Base-by-base conservation (phyloP, 1,140 invertebrate genomes). In the Nautilus pompilius region DNA sequence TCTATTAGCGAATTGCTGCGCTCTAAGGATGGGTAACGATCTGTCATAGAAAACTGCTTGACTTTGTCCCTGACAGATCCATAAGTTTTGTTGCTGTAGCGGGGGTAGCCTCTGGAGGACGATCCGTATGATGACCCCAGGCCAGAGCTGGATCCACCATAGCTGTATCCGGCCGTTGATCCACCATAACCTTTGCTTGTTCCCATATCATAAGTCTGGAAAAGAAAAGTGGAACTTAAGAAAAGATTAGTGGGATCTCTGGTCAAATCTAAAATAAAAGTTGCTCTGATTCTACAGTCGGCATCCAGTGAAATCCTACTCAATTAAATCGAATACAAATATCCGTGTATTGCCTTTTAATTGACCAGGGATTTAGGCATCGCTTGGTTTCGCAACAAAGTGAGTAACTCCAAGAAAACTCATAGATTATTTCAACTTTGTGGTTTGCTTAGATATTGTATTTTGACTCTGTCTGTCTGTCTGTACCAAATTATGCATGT, bases 11-110 rank as follows among this genome's bases (percentile, higher is more conserved):
- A 28, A 3, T 15, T 53, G 8, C 49, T 53, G 49, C 49, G 49
- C 26, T 53, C 49, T 53, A 53, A 24, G 26, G 49, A 53, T 28
- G 49, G 49, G 26, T 53, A 53, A 3, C 49, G 49, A 24, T 53
- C 49, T 10, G 17, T 17, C 17, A 13, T 28, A 6, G 49, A 53
- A 24, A 53, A 53, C 26, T 53, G 26, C 49, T 28, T 53, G 24
- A 53, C 49, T 17, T 53, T 53, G 26, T 53, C 49, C 22, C 24
- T 20, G 13, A 53, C 26, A 5, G 24, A 15, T n/a, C n/a, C n/a
- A n/a, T n/a, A n/a, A 28, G 17, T 24, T 22, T 28, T 28, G 49
- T 53, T 28, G 49, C 29, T 53, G 13, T n/a, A n/a, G 36, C 13
- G 1, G 13, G 36, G 36, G 13, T 41, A n/a, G 49, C 49, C 29